Conservation (phyloP, 1,140 invertebrate species). For the Triops cancriformis region DNA sequence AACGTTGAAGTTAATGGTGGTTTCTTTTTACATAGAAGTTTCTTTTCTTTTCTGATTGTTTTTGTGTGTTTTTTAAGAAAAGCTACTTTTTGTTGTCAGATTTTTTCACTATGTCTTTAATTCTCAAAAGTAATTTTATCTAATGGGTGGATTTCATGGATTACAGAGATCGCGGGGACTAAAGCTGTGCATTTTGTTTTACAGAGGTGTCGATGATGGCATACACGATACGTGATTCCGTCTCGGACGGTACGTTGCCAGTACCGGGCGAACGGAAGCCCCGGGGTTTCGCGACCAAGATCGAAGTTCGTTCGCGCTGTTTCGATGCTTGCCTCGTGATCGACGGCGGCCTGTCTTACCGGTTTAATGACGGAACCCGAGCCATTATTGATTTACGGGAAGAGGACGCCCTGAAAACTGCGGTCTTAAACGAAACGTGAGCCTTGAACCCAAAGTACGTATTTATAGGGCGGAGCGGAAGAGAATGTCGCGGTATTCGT, state of each 20-base stretch:
- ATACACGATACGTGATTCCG: slow-evolving; percentile 87
- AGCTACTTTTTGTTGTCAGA: no score
- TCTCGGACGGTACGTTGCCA: slow-evolving; percentile 66
- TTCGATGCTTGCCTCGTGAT: slow-evolving; percentile 89
- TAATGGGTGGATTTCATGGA: no score
- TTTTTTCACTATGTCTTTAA: no score
- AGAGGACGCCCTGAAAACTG: slow-evolving; percentile 78
- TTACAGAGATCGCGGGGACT: no score
- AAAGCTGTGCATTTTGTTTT: slow-evolving; percentile 33
- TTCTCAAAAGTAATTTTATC: no score
- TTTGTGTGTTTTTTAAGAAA: no score
- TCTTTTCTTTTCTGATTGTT: no score
- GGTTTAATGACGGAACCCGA: slow-evolving; percentile 87
- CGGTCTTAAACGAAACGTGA: slow-evolving; percentile 47
- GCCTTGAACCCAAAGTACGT: no score
- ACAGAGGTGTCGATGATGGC: slow-evolving; percentile 63
- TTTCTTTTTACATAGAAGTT: no score
- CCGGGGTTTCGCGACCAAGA: slow-evolving; percentile 55
- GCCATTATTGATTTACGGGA: slow-evolving; percentile 72
- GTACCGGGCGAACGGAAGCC: slow-evolving; percentile 54
- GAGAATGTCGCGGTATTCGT: no score
- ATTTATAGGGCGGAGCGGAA: no score
- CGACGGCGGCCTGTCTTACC: slow-evolving; percentile 90
- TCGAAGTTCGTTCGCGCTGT: slow-evolving; percentile 79
- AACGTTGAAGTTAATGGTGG: no score